These are phyloP conservation scores for Leuctra nigra DNA, from an alignment of 2,888 invertebrate species.

Conservation along the genomic window DNA sequence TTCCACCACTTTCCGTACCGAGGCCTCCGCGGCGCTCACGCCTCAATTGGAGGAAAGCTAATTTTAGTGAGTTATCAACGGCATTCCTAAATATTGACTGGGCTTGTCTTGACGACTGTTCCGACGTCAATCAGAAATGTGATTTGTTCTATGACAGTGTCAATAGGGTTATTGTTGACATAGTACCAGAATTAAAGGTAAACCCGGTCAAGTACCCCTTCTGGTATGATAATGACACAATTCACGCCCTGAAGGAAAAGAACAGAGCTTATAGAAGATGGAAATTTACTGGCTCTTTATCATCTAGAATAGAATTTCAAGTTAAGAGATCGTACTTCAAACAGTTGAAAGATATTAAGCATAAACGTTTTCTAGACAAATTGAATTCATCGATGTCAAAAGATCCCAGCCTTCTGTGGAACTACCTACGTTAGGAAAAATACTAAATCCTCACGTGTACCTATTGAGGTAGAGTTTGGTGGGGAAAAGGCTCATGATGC, in stretches of 20 bases:
- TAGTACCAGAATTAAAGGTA: background rate
- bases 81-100: background rate
- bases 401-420: conserved; percentile 2
- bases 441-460: background rate
- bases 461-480: background rate
- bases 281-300: background rate
- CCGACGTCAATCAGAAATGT: background rate
- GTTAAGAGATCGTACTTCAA: background rate
- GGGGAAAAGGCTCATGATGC: background rate
- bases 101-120: background rate
- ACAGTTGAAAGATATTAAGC: no score
- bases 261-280: background rate
- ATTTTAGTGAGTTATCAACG: background rate
- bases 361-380: background rate
- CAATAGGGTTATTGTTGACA: background rate
- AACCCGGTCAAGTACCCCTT: conserved; percentile 1
- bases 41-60: background rate
- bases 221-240: background rate
- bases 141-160: background rate
- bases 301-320: background rate
- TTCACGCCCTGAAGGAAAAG: background rate
- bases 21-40: background rate
- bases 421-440: background rate
- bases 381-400: background rate
- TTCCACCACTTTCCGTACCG: background rate